Percentiles rank a stretch among this genome's conserved stretches.
Evolutionary conservation across 2,888 invertebrate genomes (phyloP).

Genomic region (Norana najaformis): DNA sequence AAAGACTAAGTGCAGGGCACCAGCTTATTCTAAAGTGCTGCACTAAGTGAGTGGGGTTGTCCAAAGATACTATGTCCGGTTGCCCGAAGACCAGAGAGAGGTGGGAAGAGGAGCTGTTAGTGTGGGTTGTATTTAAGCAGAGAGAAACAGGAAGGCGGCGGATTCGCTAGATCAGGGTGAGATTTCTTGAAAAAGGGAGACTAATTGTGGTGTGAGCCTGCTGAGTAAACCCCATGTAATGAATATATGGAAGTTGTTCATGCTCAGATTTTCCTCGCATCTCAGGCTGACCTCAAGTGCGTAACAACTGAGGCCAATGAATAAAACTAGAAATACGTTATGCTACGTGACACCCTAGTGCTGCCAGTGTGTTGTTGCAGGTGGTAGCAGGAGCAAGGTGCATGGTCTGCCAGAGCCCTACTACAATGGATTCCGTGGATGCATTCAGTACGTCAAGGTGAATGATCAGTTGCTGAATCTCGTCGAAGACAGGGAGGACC

Average conservation of each 20-base stretch:
- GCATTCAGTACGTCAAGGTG: conserved; percentile 66
- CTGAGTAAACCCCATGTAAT: background rate
- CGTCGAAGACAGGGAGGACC: conserved; percentile 29
- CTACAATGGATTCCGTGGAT: conserved; percentile 75
- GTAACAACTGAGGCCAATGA: too few species aligned
- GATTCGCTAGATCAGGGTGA: too few species aligned
- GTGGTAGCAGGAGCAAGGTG: conserved; percentile 74
- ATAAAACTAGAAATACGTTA: background rate
- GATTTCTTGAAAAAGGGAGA: too few species aligned
- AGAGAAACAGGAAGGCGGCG: too few species aligned
- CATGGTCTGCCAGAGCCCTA: conserved; percentile 73
- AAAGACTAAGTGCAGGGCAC: too few species aligned
- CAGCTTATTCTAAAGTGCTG: too few species aligned
- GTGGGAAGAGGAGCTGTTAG: too few species aligned
- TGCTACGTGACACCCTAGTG: background rate
- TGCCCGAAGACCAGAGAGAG: too few species aligned
- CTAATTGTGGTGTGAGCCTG: background rate
- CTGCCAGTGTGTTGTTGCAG: conserved; percentile 62
- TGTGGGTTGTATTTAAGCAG: too few species aligned
- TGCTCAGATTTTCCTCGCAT: background rate
- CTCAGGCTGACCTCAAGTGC: too few species aligned
- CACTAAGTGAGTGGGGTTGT: too few species aligned
- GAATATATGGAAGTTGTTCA: background rate
- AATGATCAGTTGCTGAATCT: conserved; percentile 58
- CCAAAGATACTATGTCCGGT: too few species aligned